Conservation (phyloP, 2,888 invertebrate genomes). For the Acleris holmiana region DNA sequence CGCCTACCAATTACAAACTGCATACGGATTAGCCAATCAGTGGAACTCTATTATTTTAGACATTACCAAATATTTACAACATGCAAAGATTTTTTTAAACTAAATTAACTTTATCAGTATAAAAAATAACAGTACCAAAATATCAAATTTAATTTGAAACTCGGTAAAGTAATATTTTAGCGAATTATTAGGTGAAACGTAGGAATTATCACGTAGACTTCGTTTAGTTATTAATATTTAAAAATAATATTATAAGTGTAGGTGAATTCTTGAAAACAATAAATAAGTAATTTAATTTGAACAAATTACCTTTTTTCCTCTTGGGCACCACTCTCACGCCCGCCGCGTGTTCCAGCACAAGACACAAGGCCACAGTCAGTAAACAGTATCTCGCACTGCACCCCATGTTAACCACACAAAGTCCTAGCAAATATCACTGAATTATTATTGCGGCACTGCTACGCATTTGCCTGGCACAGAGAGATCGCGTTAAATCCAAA, state of each 20-base stretch:
- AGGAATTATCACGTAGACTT: too few relatives aligned
- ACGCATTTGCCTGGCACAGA: slow-evolving; percentile 66
- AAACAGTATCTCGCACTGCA: slow-evolving; percentile 81
- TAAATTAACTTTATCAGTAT: too few relatives aligned
- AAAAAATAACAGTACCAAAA: too few relatives aligned
- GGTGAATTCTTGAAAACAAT: background rate
- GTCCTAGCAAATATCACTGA: slow-evolving; percentile 55
- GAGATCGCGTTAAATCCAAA: slow-evolving; percentile 56
- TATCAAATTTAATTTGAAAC: too few relatives aligned
- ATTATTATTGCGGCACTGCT: slow-evolving; percentile 63
- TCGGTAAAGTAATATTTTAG: too few relatives aligned
- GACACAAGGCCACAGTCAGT: slow-evolving; percentile 79
- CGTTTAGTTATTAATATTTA: background rate
- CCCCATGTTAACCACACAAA: slow-evolving; percentile 74
- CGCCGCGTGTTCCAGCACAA: slow-evolving; percentile 78
- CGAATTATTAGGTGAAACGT: too few relatives aligned
- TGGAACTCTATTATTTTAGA: too few relatives aligned
- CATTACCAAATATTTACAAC: too few relatives aligned
- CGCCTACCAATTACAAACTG: too few relatives aligned
- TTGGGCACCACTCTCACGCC: slow-evolving; percentile 84
- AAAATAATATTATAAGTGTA: background rate
- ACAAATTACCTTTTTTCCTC: slow-evolving; percentile 83
- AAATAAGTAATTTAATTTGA: slow-evolving; percentile 8
- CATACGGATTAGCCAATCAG: too few relatives aligned
- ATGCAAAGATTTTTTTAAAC: too few relatives aligned